A percentile compares a stretch with the other conserved stretches of the same genome.
phyloP scores from a whole-genome alignment of 2,113 vertebrate genomes.

The Ceratotherium simum region DNA sequence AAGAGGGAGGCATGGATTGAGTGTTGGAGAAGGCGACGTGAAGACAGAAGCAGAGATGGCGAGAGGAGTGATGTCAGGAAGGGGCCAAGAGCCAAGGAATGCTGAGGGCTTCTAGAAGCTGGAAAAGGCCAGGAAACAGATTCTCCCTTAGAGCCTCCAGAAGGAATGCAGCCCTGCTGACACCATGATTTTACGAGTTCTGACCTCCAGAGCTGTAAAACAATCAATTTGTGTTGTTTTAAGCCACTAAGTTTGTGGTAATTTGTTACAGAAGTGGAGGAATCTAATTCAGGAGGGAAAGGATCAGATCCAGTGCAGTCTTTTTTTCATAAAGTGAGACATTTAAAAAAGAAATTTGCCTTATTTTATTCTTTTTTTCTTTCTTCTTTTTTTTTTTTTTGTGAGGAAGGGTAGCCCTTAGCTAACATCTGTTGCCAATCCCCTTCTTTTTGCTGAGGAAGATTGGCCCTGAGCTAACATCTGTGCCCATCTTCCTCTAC shows the following conservation, averaged over 20 bases:
- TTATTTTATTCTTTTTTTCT: too few relatives aligned
- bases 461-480: too few relatives aligned
- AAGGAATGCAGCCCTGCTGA: not conserved
- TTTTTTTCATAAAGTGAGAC: slow-evolving; percentile 17
- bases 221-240: not conserved
- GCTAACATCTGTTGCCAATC: too few relatives aligned
- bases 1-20: not conserved
- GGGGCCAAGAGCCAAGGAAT: not conserved
- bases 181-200: not conserved
- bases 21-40: not conserved
- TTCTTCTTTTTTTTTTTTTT: too few relatives aligned
- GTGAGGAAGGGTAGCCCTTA: too few relatives aligned
- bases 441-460: too few relatives aligned
- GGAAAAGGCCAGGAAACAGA: not conserved
- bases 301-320: not conserved
- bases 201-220: not conserved
- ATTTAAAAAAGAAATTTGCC: not conserved
- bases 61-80: not conserved
- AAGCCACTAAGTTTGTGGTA: not conserved
- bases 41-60: not conserved
- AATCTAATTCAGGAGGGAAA: not conserved
- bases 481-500: too few relatives aligned
- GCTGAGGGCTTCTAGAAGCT: not conserved
- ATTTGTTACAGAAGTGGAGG: slow-evolving; percentile 4
- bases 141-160: not conserved